Evolutionary conservation across 2,113 vertebrate genomes (phyloP).

Genomic region (Platysternon megacephalum): DNA sequence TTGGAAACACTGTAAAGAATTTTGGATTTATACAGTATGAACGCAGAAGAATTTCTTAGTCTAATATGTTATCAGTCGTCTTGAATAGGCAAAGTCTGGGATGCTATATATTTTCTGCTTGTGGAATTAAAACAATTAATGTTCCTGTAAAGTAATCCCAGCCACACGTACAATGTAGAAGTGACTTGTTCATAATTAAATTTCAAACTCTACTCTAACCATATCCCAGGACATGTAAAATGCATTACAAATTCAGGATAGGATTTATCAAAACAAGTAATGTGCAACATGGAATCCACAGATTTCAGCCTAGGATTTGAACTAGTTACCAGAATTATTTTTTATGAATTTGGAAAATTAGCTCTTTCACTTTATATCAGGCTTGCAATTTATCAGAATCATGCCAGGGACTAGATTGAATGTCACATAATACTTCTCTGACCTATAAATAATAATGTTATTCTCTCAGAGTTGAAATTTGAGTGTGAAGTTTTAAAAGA

Average conservation of each 20-base stretch:
- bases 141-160: background rate
- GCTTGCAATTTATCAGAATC: background rate
- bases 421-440: background rate
- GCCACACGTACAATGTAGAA: background rate
- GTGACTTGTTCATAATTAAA: background rate
- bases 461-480: background rate
- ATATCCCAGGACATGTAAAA: background rate
- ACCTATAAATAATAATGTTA: background rate
- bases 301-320: background rate
- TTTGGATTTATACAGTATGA: background rate
- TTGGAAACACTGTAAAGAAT: background rate
- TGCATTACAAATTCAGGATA: background rate
- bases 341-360: background rate
- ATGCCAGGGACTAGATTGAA: background rate
- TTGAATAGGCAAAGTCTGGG: background rate
- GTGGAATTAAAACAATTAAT: background rate
- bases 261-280: background rate
- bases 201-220: background rate
- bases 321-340: background rate
- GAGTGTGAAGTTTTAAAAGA: background rate
- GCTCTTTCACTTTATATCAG: background rate
- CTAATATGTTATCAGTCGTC: background rate
- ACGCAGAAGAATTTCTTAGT: background rate
- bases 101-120: background rate
- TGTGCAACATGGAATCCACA: background rate